Evolutionary conservation across 2,113 vertebrate genomes (phyloP), one percentile per base, ranked within the genome.

Genomic region (Spea multiplicata): DNA sequence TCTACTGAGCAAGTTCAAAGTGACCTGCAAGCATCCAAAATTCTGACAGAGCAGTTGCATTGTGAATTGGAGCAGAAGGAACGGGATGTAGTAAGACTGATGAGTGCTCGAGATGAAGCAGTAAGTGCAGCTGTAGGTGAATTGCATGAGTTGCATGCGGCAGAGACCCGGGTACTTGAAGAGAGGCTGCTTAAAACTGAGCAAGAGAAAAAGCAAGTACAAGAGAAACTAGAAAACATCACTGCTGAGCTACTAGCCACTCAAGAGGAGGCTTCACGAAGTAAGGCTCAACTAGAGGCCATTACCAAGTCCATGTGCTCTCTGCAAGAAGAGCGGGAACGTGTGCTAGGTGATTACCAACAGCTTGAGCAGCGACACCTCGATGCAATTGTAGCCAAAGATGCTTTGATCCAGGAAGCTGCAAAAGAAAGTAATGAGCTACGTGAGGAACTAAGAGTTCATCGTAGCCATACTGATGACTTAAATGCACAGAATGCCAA

Each of bases 241-340:
- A 86, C 89, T 44, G 93, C 93, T 71, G 91, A 86, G 71, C 75
- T 95, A 62, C 89, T 87, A 57, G 82, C 85, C n/a, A 83, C 87
- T 7, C 89, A 87, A 66, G 95, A 95, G 71, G 95, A 95, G 76
- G 89, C 88, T 82, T 87, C 82, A 74, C 92, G 89, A 78, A 90
- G 91, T 52, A 95, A 93, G 84, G 84, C 92, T 53, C 91, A 90
- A 16, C 88, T 99, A 81, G 93, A 94, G 74, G 93, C 96, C 9
- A 97, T 99, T 65, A 91, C 90, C 30, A 98, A 94, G 74, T 95
- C 96, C 75, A 99, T 99, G 96, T 93, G 93, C 8, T 99, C 97
- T 10, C 82, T 99, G 81, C 97, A 99, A 86, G 92, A 97, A 0
- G 97, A 99, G 84, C 82, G 97, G 71, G 97, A 99, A 83, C 81